Evolutionary conservation across 1,140 invertebrate species (phyloP).

Genomic region (Camponotus floridanus): DNA sequence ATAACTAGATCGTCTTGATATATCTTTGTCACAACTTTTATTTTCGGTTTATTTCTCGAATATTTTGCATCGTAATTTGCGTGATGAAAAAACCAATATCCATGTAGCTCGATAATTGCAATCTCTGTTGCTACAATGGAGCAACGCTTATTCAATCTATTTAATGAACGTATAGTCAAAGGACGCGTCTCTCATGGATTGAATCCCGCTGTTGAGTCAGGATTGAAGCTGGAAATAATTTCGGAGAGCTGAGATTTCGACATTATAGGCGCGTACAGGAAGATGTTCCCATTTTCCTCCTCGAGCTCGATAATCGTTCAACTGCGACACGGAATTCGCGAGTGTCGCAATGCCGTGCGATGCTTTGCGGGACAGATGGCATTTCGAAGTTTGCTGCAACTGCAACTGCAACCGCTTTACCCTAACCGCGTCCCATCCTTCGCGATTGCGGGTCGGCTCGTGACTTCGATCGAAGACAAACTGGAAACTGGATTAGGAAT

Average conservation of each 20-base stretch:
- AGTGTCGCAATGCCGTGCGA: conserved; percentile 16
- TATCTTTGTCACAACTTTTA: neutral
- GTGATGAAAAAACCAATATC: conserved; percentile 17
- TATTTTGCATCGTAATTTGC: conserved; percentile 8
- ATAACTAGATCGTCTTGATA: conserved; percentile 17
- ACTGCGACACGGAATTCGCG: conserved; percentile 5
- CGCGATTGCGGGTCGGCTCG: conserved; percentile 64
- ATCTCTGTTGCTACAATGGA: neutral
- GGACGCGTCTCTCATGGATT: neutral
- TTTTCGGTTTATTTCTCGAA: conserved; percentile 1
- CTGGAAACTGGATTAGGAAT: conserved; percentile 82
- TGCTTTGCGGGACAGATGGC: conserved; percentile 70
- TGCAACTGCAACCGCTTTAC: conserved; percentile 59
- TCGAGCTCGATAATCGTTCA: neutral
- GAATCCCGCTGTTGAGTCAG: neutral
- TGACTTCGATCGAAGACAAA: conserved; percentile 75
- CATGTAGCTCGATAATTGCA: conserved; percentile 25
- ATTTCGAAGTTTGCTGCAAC: conserved; percentile 74
- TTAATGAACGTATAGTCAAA: neutral
- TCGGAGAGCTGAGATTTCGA: neutral
- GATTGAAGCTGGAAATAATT: conserved; percentile 6
- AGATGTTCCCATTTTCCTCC: conserved; percentile 6
- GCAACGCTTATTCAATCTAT: neutral
- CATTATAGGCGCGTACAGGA: neutral
- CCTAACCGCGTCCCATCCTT: conserved; percentile 59